Evolutionary conservation across 2,113 vertebrate species (phyloP).

Genomic region (Phalacrocorax brasilianus): DNA sequence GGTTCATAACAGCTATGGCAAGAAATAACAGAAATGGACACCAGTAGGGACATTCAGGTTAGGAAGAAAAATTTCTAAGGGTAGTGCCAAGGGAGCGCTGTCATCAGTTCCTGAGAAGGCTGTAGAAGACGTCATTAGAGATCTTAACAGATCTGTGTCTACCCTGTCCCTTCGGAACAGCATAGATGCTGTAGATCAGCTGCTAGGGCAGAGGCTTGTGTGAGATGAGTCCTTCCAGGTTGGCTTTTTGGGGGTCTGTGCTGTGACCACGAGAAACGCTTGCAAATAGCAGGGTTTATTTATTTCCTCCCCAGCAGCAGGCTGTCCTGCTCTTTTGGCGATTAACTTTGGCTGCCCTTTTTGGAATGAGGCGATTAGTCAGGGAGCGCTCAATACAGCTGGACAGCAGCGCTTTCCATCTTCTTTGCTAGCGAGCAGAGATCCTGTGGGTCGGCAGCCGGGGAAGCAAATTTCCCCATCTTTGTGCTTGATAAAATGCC

Average conservation of each 20-base stretch:
- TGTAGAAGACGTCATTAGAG: background rate
- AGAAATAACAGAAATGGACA: background rate
- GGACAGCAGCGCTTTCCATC: background rate
- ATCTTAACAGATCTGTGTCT: background rate
- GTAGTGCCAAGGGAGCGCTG: background rate
- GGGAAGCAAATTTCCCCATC: background rate
- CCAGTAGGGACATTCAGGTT: background rate
- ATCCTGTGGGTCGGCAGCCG: background rate
- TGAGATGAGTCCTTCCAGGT: background rate
- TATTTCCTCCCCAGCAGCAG: background rate
- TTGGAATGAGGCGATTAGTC: background rate
- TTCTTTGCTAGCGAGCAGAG: background rate
- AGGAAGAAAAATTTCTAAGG: background rate
- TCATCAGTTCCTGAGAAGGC: background rate
- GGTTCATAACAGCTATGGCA: background rate
- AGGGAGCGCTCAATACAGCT: background rate
- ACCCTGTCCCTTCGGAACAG: fast-evolving
- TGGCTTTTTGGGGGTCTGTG: fast-evolving
- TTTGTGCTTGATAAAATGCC: background rate
- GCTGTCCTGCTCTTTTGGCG: background rate
- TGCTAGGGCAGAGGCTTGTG: background rate
- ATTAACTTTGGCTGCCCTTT: conserved; percentile 30
- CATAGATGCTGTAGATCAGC: background rate
- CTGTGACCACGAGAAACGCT: background rate
- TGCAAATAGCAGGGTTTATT: background rate